phyloP scores from a whole-genome alignment of 2,113 vertebrate species.

The Microtus richardsoni region DNA sequence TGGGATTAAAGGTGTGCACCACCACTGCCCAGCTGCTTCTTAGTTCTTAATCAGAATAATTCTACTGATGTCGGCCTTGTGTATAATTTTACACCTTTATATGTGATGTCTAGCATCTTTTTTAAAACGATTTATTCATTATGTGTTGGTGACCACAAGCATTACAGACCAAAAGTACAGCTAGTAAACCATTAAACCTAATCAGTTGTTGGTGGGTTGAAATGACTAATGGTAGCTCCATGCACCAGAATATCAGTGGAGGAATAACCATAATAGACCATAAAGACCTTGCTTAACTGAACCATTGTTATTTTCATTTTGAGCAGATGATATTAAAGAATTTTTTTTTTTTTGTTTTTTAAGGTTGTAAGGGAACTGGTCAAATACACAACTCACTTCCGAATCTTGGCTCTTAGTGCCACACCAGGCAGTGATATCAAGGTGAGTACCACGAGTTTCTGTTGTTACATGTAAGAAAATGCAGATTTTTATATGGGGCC shows the following conservation, averaged over 20 bases:
- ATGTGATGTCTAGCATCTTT: neutral
- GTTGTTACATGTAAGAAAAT: constrained; percentile 26
- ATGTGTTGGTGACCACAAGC: too few relatives aligned
- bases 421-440: constrained; percentile 96
- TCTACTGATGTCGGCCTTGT: neutral
- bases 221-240: neutral
- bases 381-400: constrained; percentile 92
- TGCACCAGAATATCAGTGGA: neutral
- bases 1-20: neutral
- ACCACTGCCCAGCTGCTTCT: neutral
- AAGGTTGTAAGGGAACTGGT: constrained; percentile 94
- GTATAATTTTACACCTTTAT: neutral
- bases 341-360: neutral
- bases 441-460: constrained; percentile 83
- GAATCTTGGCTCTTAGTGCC: constrained; percentile 95
- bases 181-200: neutral
- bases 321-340: constrained; percentile 35
- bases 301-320: constrained; percentile 23
- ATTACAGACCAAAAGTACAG: too few relatives aligned
- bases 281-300: constrained; percentile 34
- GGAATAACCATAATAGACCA: neutral
- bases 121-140: neutral
- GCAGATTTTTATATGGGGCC: neutral
- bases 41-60: constrained; percentile 50
- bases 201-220: constrained; percentile 32